Evolutionary conservation across 2,888 invertebrate genomes (phyloP), one percentile per base, ranked within the genome.

Genomic region (Hydroisotoma schaefferi): DNA sequence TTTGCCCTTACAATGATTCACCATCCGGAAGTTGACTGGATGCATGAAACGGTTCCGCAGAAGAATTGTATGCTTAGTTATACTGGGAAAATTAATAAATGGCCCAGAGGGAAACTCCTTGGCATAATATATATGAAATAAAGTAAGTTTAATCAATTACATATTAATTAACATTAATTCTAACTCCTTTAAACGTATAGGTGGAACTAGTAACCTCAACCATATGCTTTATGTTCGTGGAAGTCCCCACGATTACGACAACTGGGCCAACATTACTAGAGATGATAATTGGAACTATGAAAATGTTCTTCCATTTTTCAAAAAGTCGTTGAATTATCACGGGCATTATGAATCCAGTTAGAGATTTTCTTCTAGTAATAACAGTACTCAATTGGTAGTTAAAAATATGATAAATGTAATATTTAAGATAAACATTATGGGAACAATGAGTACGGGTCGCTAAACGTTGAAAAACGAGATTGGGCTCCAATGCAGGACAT

Each of bases 161-260:
- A n/a, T n/a, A n/a, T n/a, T n/a, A n/a, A n/a, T n/a, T n/a, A n/a
- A n/a, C n/a, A n/a, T n/a, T n/a, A n/a, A n/a, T n/a, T n/a, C n/a
- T n/a, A n/a, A n/a, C n/a, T n/a, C n/a, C n/a, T n/a, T n/a, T n/a
- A 87, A 84, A 77, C 81, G 88, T 57, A 76, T 88, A 29, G 90
- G 90, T 23, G 90, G 90, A 1, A 84, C 86, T 0, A 83, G 86
- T 65, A 83, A 85, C 73, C 75, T 90, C 1, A 90, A 90, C 77
- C 85, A 87, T 73, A 85, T 88, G 86, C 77, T 87, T 40, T 84
- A 87, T 73, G 76, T 85, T 10, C 76, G 85, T 74, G 88, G 88
- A n/a, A 85, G 87, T 75, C 77, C 80, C 15, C 75, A 81, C 15
- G 88, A 89, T 75, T 68, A 68, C 27, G 63, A 68, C 22, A 40